phyloP scores from a whole-genome alignment of 2,888 invertebrate genomes.

The Galerucella pusilla region DNA sequence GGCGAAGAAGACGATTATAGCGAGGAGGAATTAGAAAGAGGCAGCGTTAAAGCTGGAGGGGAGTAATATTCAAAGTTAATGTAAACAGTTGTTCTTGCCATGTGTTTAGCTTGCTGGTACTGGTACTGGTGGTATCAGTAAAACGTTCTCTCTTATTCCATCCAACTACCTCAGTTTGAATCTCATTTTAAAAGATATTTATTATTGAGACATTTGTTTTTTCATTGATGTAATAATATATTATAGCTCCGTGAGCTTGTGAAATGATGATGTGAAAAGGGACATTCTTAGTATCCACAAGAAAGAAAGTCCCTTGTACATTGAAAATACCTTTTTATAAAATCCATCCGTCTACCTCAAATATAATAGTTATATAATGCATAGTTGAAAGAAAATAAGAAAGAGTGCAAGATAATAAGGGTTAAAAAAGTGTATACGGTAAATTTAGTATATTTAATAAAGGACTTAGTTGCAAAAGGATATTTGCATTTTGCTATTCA shows the following conservation, averaged over 20 bases:
- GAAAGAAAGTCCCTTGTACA: conserved; percentile 9
- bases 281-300: background rate
- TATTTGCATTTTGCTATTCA: conserved; percentile 52
- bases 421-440: conserved; percentile 65
- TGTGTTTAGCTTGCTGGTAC: conserved; percentile 33
- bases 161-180: conserved; percentile 76
- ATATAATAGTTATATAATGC: conserved; percentile 47
- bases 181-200: conserved; percentile 51
- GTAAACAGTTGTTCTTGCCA: conserved; percentile 50
- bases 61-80: conserved; percentile 55
- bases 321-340: conserved; percentile 16
- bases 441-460: conserved; percentile 51
- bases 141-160: conserved; percentile 68
- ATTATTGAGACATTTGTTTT: too few species aligned
- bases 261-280: background rate
- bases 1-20: conserved; percentile 70
- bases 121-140: background rate
- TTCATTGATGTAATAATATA: too few species aligned
- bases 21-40: conserved; percentile 66
- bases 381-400: conserved; percentile 26
- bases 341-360: conserved; percentile 67
- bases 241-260: conserved; percentile 2
- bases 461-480: conserved; percentile 58
- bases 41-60: conserved; percentile 65
- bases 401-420: conserved; percentile 64